phyloP scores from a whole-genome alignment of 2,888 invertebrate species.

The Magallana nippona region DNA sequence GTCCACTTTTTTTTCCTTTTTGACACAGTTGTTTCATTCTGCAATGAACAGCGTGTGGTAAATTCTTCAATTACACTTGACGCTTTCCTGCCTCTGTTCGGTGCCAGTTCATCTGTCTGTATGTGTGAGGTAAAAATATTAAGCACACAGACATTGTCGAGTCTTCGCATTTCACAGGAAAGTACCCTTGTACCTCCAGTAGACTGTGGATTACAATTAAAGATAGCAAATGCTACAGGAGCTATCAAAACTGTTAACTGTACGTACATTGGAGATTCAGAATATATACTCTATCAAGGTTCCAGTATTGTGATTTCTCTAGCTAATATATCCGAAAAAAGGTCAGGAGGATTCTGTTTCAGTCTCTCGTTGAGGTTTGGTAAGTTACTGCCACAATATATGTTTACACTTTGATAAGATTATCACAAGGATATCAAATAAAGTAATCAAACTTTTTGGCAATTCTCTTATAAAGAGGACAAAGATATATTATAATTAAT shows the following conservation, averaged over 20 bases:
- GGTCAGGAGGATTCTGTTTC: background rate
- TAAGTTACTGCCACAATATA: background rate
- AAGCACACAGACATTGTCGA: background rate
- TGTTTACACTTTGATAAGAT: too few relatives aligned
- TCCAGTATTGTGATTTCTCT: background rate
- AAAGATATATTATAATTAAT: too few relatives aligned
- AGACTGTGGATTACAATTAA: background rate
- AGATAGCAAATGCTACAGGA: background rate
- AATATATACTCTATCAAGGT: background rate
- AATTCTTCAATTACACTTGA: background rate
- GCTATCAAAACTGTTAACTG: background rate
- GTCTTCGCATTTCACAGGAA: background rate
- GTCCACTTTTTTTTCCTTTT: background rate
- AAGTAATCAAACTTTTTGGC: too few relatives aligned
- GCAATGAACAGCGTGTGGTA: background rate
- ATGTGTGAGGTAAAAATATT: background rate
- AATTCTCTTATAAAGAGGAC: too few relatives aligned
- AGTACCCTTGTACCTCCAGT: background rate
- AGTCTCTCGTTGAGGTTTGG: background rate
- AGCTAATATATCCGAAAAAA: background rate
- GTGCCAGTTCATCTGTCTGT: background rate
- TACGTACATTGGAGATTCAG: background rate
- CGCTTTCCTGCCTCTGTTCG: background rate
- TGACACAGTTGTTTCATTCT: background rate
- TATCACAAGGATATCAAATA: too few relatives aligned